Conservation (phyloP, 2,113 vertebrate genomes). For the Lanius ludovicianus region DNA sequence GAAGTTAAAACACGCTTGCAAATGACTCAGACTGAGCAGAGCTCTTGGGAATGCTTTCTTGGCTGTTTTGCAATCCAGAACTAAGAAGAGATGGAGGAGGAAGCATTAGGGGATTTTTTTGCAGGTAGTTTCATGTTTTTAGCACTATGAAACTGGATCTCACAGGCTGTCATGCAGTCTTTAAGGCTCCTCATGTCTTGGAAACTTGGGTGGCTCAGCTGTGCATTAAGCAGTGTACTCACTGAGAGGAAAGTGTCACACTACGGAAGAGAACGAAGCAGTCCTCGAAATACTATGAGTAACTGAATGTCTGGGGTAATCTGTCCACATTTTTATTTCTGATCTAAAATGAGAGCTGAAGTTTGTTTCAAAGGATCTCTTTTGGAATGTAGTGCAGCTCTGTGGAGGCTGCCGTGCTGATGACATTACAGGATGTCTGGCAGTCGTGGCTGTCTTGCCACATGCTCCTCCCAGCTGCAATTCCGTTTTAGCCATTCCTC, state of each 20-base stretch:
- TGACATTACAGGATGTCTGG: neutral
- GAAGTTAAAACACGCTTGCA: neutral
- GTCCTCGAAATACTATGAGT: neutral
- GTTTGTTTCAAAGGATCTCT: neutral
- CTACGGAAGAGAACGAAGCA: neutral
- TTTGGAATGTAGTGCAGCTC: neutral
- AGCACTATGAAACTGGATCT: neutral
- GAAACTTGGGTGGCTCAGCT: neutral
- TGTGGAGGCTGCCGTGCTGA: neutral
- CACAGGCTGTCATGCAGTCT: neutral
- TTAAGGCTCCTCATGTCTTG: neutral
- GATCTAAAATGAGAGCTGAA: neutral
- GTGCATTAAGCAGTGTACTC: neutral
- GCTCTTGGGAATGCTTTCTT: constrained; percentile 7
- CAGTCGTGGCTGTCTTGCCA: neutral
- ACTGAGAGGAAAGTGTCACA: neutral
- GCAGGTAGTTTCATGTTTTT: neutral
- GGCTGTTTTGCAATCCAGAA: neutral
- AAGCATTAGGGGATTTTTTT: neutral
- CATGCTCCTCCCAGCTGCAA: neutral
- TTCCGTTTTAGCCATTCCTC: neutral
- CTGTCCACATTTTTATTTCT: neutral
- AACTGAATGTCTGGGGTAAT: neutral
- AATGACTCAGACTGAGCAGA: neutral
- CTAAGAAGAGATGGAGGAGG: neutral